Evolutionary conservation across 2,888 invertebrate species (phyloP), one percentile per base, ranked within the genome.

Genomic region (Trissonchulus sp.): DNA sequence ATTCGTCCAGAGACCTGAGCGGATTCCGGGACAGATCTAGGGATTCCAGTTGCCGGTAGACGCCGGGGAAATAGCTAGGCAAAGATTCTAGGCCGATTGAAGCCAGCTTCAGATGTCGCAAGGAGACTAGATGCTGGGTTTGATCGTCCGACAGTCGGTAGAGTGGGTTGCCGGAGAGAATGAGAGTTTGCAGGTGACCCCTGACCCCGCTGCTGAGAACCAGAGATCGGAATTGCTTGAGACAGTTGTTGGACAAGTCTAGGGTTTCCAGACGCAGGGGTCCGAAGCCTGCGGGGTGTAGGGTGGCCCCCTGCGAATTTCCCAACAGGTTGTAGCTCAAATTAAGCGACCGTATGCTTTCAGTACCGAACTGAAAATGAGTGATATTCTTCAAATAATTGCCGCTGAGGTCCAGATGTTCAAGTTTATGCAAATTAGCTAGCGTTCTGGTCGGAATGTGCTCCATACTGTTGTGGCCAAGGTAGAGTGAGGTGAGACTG

Each of bases 1-100:
- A 35, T 2, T 30, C 2, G 28, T n/a, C 37, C n/a, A 69, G 37
- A 23, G 3, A 23, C 8, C 35, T 35, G 37, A 69, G 34, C 37
- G 36, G 36, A 69, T 69, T 69, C n/a, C 15, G n/a, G 34, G 71
- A 69, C n/a, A 69, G 34, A 69, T 69, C 37, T 34, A 69, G 37
- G n/a, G 15, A 18, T 2, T 23, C n/a, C n/a, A 69, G 71, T 36
- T 34, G 28, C n/a, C 8, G 28, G 8, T 33, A 69, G 3, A 23
- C 36, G 71, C 33, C 3, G 2, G 71, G 35, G 8, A 69, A 35
- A 8, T 23, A 35, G n/a, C n/a, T 35, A 18, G 71, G 71, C n/a
- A 69, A n/a, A 30, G 35, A 8, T 8, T 23, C n/a, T 3, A 69
- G 71, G 34, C 71, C 37, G 8, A 36, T 69, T n/a, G n/a, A 15